Evolutionary conservation across 2,797 vertebrate species (phyloP).

Genomic region (Gambusia yucatana): DNA sequence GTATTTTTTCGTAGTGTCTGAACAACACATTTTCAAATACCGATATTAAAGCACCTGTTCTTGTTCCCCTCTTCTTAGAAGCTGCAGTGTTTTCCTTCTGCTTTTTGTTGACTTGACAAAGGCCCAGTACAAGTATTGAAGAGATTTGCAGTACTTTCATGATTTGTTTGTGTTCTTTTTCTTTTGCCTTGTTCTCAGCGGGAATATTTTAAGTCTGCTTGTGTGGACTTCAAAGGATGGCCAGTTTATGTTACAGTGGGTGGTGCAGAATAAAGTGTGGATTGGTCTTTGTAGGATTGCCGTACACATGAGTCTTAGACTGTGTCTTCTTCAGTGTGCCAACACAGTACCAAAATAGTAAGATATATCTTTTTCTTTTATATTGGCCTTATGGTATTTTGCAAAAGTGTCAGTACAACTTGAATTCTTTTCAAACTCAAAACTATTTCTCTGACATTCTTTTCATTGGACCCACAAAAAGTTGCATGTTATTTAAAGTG

Average conservation of each 20-base stretch:
- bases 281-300: not conserved
- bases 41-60: not conserved
- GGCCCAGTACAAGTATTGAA: not conserved
- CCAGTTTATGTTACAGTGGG: not conserved
- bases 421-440: not conserved
- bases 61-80: not conserved
- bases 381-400: not conserved
- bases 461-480: not conserved
- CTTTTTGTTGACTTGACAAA: slow-evolving; percentile 5
- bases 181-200: not conserved
- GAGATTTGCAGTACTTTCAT: slow-evolving; percentile 1
- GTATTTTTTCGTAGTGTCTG: not conserved
- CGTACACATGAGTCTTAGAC: not conserved
- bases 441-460: not conserved
- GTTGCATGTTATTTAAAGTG: not conserved
- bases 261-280: not conserved
- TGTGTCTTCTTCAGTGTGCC: not conserved
- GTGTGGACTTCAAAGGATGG: not conserved
- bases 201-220: not conserved
- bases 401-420: not conserved
- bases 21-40: not conserved
- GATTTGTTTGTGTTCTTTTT: not conserved
- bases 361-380: not conserved
- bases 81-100: not conserved
- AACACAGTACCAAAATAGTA: not conserved